A percentile compares a stretch with the other conserved stretches of the same genome.
phyloP scores from a whole-genome alignment of 2,888 invertebrate genomes.

The Eucera pruinosa region DNA sequence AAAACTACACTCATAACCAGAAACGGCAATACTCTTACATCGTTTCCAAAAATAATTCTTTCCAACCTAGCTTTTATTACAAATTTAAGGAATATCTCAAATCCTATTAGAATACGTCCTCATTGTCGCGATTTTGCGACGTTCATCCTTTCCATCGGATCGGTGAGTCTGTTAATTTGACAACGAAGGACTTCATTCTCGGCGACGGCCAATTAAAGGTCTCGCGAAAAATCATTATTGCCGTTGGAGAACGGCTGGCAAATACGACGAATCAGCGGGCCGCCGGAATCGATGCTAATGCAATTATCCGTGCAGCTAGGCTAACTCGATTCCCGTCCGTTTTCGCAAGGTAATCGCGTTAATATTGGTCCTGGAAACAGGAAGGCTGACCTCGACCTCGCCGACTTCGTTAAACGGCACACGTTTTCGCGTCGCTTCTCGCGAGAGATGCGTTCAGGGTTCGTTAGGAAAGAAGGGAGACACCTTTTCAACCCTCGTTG shows the following conservation, averaged over 20 bases:
- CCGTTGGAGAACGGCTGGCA: slow-evolving; percentile 3
- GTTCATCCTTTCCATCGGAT: not conserved
- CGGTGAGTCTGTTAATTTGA: slow-evolving; percentile 29
- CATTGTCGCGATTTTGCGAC: no score
- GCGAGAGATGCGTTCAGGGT: slow-evolving; percentile 29
- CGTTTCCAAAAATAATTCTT: no score
- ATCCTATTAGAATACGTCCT: no score
- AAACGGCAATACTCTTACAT: no score
- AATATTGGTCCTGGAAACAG: slow-evolving; percentile 69
- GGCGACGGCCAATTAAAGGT: slow-evolving; percentile 42
- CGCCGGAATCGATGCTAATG: slow-evolving; percentile 61
- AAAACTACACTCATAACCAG: no score
- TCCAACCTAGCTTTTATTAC: no score
- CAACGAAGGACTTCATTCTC: slow-evolving; percentile 29
- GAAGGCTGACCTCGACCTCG: slow-evolving; percentile 62
- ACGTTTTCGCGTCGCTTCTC: slow-evolving; percentile 23
- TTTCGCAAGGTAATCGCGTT: slow-evolving; percentile 70
- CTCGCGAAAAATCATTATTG: slow-evolving; percentile 56
- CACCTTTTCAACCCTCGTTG: slow-evolving; percentile 11
- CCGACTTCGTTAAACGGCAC: slow-evolving; percentile 68
- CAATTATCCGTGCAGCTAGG: slow-evolving; percentile 60
- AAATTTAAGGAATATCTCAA: no score
- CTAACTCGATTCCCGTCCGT: slow-evolving; percentile 71
- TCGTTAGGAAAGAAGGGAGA: slow-evolving; percentile 55
- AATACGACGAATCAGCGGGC: slow-evolving; percentile 41